Conservation (phyloP, 2,888 invertebrate species). For the Euplexia lucipara region DNA sequence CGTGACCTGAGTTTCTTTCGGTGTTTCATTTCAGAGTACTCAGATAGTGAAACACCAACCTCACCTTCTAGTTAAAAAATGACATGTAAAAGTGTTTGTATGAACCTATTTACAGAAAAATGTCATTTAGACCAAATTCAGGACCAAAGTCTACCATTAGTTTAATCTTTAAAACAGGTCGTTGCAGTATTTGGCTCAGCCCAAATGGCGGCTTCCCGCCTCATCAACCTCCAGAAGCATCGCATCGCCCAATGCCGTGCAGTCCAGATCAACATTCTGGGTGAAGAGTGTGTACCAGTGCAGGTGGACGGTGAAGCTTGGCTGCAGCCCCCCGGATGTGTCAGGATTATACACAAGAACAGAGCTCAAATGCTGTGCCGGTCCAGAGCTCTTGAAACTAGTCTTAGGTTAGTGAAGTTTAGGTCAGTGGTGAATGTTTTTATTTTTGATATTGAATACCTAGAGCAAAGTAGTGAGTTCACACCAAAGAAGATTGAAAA, state of each 20-base stretch:
- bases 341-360: conserved; percentile 98
- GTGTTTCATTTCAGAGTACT: too few relatives aligned
- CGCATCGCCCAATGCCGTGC: conserved; percentile 99
- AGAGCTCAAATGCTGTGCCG: conserved; percentile 98
- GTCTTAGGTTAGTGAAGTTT: conserved; percentile 91
- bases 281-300: conserved; percentile 97
- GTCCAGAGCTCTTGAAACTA: conserved; percentile 97
- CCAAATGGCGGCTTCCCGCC: conserved; percentile 98
- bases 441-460: conserved; percentile 37
- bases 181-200: conserved; percentile 99
- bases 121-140: not conserved
- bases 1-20: too few relatives aligned
- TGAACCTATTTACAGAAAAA: too few relatives aligned
- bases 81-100: too few relatives aligned
- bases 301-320: conserved; percentile 99
- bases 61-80: too few relatives aligned
- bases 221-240: conserved; percentile 99
- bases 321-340: conserved; percentile 99
- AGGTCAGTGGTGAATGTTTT: conserved; percentile 61
- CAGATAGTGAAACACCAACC: too few relatives aligned
- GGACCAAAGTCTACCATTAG: conserved; percentile 8
- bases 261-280: conserved; percentile 98
- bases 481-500: conserved; percentile 1
- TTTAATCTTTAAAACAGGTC: conserved; percentile 70
- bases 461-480: conserved; percentile 48